Evolutionary conservation across 2,113 vertebrate genomes (phyloP).

Genomic region (Shinisaurus crocodilurus): DNA sequence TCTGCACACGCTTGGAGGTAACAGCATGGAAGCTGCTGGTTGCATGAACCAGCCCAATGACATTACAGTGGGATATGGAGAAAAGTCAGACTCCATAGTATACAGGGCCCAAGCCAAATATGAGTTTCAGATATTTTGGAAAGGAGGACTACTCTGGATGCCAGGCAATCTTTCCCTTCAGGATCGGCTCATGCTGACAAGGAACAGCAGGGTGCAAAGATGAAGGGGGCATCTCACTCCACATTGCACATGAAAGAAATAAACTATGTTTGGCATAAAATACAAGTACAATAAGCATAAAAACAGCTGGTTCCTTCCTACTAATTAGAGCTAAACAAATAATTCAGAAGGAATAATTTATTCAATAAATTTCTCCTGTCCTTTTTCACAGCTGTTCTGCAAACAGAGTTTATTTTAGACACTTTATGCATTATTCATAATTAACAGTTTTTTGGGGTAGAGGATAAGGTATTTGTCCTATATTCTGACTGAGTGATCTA

Average conservation of each 20-base stretch:
- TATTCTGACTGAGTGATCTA: constrained; percentile 15
- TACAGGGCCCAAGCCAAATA: not conserved
- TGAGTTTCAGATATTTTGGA: not conserved
- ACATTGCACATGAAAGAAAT: not conserved
- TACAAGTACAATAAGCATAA: constrained; percentile 17
- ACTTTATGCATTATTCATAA: constrained; percentile 31
- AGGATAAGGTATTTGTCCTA: constrained; percentile 2
- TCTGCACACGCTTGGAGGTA: not conserved
- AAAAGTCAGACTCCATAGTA: not conserved
- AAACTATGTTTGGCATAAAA: not conserved
- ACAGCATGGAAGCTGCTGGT: not conserved
- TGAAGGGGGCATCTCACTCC: not conserved
- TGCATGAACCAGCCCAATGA: not conserved
- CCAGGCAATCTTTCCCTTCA: not conserved
- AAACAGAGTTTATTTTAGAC: constrained; percentile 8
- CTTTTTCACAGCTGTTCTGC: not conserved
- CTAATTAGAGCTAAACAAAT: constrained; percentile 29
- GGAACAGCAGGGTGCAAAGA: constrained; percentile 5
- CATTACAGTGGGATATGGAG: too few species aligned
- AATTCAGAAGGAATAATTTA: constrained; percentile 25
- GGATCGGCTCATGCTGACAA: not conserved
- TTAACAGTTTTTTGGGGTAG: constrained; percentile 10
- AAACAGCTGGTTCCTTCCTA: constrained; percentile 27
- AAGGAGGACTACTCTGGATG: not conserved
- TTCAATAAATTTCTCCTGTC: not conserved